These are phyloP conservation scores for Pyxicephalus adspersus DNA, from an alignment of 2,113 vertebrate genomes.

Conservation along the genomic window DNA sequence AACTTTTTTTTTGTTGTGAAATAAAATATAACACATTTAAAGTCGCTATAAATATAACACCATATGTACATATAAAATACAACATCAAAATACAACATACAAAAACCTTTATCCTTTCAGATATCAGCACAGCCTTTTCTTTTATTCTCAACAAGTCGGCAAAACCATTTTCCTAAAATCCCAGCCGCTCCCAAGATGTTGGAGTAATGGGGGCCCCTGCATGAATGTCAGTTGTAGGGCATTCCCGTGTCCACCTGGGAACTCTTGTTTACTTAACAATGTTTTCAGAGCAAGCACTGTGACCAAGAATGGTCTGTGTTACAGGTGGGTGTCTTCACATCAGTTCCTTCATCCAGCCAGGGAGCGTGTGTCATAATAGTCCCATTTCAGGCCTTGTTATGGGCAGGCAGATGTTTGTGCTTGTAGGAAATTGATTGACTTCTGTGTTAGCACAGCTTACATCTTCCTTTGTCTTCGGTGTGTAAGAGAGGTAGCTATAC, in stretches of 20 bases:
- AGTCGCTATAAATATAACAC: too few species aligned
- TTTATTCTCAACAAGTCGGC: too few species aligned
- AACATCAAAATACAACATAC: too few species aligned
- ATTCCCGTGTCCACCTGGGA: constrained; percentile 48
- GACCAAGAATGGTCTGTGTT: background rate
- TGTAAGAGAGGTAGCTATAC: background rate
- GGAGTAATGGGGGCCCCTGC: constrained; percentile 8
- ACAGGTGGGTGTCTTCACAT: constrained; percentile 50
- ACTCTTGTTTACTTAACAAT: background rate
- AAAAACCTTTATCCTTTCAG: too few species aligned
- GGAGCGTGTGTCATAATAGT: background rate
- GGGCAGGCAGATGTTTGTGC: too few species aligned
- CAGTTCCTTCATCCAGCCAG: constrained; percentile 27
- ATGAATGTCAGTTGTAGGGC: constrained; percentile 45
- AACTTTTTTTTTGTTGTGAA: too few species aligned
- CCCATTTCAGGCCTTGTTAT: too few species aligned
- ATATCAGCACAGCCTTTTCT: too few species aligned
- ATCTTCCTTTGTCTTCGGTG: background rate
- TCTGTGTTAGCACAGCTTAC: background rate
- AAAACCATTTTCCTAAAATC: too few species aligned
- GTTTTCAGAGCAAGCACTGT: constrained; percentile 6
- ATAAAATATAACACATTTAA: too few species aligned
- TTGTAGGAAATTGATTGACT: background rate
- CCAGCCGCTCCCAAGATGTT: too few species aligned
- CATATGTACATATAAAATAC: too few species aligned